A percentile compares a stretch with the other conserved stretches of the same genome.
phyloP scores from a whole-genome alignment of 2,113 vertebrate genomes.

The Pseudopodoces humilis region DNA sequence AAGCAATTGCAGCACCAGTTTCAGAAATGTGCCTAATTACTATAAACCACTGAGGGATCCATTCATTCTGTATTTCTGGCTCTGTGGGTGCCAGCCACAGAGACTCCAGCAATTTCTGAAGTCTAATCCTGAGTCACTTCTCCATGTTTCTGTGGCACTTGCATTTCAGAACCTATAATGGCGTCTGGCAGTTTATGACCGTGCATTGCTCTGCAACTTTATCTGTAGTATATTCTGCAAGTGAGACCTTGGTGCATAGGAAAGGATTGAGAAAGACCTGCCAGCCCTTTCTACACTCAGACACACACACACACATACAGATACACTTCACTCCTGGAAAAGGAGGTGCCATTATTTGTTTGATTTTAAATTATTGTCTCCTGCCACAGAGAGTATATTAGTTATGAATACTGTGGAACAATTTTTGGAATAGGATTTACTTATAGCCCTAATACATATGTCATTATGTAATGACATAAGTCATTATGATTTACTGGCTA shows the following conservation, averaged over 20 bases:
- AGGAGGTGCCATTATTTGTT: neutral
- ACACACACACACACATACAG: no score
- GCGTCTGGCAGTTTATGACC: neutral
- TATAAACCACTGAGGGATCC: conserved; percentile 45
- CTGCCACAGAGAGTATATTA: neutral
- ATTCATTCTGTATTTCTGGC: conserved; percentile 62
- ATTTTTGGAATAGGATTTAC: neutral
- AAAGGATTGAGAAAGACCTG: neutral
- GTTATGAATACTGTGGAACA: neutral
- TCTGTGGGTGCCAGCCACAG: conserved; percentile 62
- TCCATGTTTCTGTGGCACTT: conserved; percentile 2
- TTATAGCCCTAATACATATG: no score
- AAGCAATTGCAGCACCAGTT: conserved; percentile 1
- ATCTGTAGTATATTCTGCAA: neutral
- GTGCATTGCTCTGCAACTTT: rapidly evolving
- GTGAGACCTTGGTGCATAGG: neutral
- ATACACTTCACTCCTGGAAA: neutral
- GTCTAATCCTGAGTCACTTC: conserved; percentile 36
- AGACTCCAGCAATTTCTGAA: conserved; percentile 55
- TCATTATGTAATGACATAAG: no score
- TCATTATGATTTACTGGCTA: neutral
- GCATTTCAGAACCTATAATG: neutral
- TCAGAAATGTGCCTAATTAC: conserved; percentile 64
- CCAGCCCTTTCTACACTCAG: neutral
- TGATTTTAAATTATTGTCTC: neutral